Percentiles rank a stretch among this genome's conserved stretches.
phyloP scores from a whole-genome alignment of 1,140 invertebrate species.

The Cotesia typhae region DNA sequence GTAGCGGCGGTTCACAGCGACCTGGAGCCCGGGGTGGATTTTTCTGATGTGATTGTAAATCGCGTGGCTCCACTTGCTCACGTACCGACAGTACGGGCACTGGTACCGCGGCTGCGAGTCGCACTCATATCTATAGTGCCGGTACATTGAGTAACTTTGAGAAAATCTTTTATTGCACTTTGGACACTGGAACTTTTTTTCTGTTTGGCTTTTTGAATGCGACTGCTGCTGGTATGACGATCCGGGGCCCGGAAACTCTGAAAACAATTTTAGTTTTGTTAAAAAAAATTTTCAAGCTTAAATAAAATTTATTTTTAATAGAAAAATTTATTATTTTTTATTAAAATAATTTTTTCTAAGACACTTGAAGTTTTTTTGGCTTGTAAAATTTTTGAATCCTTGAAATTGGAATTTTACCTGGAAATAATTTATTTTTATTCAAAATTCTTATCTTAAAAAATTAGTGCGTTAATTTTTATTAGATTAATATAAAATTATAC shows the following conservation, averaged over 20 bases:
- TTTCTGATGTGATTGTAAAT: slow-evolving; percentile 60
- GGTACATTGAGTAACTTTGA: slow-evolving; percentile 68
- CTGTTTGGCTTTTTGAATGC: neutral
- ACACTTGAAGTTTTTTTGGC: too few relatives aligned
- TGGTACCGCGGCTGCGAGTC: slow-evolving; percentile 73
- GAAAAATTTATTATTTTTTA: too few relatives aligned
- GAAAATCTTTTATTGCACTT: slow-evolving; percentile 58
- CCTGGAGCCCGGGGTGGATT: slow-evolving; percentile 50
- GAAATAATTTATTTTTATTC: too few relatives aligned
- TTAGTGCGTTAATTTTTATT: too few relatives aligned
- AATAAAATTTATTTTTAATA: too few relatives aligned
- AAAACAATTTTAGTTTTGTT: slow-evolving; percentile 40
- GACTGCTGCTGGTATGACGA: neutral
- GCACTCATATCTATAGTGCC: slow-evolving; percentile 77
- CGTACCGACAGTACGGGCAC: slow-evolving; percentile 66
- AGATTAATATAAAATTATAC: too few relatives aligned
- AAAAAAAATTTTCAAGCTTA: too few relatives aligned
- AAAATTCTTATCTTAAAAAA: too few relatives aligned
- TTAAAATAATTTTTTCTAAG: too few relatives aligned
- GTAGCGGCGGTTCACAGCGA: slow-evolving; percentile 50
- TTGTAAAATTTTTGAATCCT: too few relatives aligned
- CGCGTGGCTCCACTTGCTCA: slow-evolving; percentile 57
- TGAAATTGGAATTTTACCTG: too few relatives aligned
- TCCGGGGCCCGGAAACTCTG: slow-evolving; percentile 40
- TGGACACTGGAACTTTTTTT: slow-evolving; percentile 46